phyloP scores from a whole-genome alignment of 2,888 invertebrate species.

The Mesorhabditis belari region DNA sequence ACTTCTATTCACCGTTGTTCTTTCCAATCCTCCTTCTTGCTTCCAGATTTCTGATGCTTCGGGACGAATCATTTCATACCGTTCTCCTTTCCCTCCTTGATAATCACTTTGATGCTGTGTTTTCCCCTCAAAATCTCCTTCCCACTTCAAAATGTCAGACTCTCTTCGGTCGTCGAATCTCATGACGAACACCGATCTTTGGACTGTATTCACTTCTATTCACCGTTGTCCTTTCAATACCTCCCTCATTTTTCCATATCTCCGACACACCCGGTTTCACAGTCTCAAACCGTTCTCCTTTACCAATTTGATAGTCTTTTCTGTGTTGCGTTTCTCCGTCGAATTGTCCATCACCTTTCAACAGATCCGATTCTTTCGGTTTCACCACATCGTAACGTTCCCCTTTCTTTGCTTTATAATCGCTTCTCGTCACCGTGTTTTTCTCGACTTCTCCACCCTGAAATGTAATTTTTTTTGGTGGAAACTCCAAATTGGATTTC shows the following conservation, averaged over 20 bases:
- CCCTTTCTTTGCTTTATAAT: slow-evolving; percentile 3
- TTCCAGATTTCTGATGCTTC: slow-evolving; percentile 19
- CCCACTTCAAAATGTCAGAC: slow-evolving; percentile 9
- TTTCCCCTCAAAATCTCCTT: slow-evolving; percentile 12
- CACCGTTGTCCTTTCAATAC: slow-evolving; percentile 8
- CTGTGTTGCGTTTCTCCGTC: slow-evolving; percentile 10
- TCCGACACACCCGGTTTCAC: slow-evolving; percentile 1
- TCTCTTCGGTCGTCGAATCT: slow-evolving; percentile 2
- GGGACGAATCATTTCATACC: slow-evolving; percentile 14
- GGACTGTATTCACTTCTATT: slow-evolving; percentile 13
- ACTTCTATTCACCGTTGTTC: slow-evolving; percentile 10
- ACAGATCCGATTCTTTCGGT: slow-evolving; percentile 3
- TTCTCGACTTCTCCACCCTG: neutral
- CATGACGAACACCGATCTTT: slow-evolving; percentile 13
- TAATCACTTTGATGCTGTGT: slow-evolving; percentile 12
- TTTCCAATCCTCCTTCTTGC: slow-evolving; percentile 14
- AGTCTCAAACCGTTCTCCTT: slow-evolving; percentile 11
- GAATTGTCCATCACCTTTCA: slow-evolving; percentile 11
- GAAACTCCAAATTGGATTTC: slow-evolving; percentile 6
- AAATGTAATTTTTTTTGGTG: slow-evolving; percentile 9
- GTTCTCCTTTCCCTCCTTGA: slow-evolving; percentile 10
- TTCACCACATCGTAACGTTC: slow-evolving; percentile 5
- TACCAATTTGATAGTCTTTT: slow-evolving; percentile 9
- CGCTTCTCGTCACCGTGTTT: neutral
- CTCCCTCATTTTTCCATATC: neutral